A percentile compares a stretch with the other conserved stretches of the same genome.
These are phyloP conservation scores for Nephila pilipes DNA, from an alignment of 1,140 invertebrate species.

Conservation along the genomic window DNA sequence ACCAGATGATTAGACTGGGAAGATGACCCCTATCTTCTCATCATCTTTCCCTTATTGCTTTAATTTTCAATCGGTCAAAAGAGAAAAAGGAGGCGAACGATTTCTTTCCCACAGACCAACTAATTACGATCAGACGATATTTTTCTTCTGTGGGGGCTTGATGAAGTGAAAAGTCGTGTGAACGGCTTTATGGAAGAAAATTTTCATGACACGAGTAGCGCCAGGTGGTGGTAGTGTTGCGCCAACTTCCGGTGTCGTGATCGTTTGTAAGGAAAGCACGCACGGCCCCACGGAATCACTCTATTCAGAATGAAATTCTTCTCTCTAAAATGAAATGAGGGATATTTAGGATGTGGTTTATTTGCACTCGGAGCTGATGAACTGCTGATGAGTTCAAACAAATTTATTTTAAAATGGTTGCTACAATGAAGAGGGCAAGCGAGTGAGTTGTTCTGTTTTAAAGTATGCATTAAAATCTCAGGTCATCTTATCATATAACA, in stretches of 20 bases:
- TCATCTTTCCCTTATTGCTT: not conserved
- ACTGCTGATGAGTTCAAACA: too few relatives aligned
- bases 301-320: slow-evolving; percentile 7
- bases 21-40: slow-evolving; percentile 12
- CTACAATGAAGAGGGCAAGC: too few relatives aligned
- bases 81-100: not conserved
- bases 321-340: not conserved
- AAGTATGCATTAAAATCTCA: too few relatives aligned
- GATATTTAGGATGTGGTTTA: not conserved
- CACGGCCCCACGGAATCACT: not conserved
- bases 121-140: not conserved
- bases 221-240: slow-evolving; percentile 53
- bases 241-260: slow-evolving; percentile 60
- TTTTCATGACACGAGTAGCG: slow-evolving; percentile 13
- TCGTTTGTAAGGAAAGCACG: slow-evolving; percentile 32
- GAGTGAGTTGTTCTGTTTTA: too few relatives aligned
- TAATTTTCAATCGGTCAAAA: not conserved
- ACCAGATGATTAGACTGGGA: not conserved
- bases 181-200: slow-evolving; percentile 9
- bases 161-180: slow-evolving; percentile 46
- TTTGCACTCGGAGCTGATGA: too few relatives aligned
- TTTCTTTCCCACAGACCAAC: not conserved
- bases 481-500: too few relatives aligned
- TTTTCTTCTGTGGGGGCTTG: slow-evolving; percentile 17
- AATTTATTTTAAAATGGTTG: too few relatives aligned